Evolutionary conservation across 1,140 invertebrate species (phyloP).

Genomic region (Caenorhabditis latens): DNA sequence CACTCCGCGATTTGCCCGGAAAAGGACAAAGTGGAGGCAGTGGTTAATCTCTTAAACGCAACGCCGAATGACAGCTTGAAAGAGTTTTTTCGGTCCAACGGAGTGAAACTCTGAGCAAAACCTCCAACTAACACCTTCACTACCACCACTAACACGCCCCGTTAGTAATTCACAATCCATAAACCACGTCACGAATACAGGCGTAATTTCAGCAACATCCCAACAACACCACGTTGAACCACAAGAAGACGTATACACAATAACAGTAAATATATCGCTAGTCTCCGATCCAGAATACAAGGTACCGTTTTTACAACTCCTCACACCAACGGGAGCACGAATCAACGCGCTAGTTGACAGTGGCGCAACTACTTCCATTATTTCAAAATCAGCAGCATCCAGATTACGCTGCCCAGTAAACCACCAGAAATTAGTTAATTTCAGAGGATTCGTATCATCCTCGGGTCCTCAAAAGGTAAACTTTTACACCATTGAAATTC

Average conservation of each 20-base stretch:
- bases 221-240: neutral
- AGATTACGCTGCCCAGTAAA: neutral
- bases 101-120: too few relatives aligned
- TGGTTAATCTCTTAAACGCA: too few relatives aligned
- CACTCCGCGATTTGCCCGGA: too few relatives aligned
- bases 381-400: neutral
- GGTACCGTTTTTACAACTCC: neutral
- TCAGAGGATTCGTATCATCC: neutral
- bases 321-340: neutral
- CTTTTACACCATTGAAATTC: neutral
- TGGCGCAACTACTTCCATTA: neutral
- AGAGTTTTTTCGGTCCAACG: too few relatives aligned
- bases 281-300: conserved; percentile 1
- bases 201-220: too few relatives aligned
- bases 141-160: too few relatives aligned
- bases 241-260: neutral
- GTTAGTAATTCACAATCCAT: too few relatives aligned
- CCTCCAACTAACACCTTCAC: too few relatives aligned
- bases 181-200: too few relatives aligned
- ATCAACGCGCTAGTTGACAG: neutral
- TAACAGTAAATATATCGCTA: neutral
- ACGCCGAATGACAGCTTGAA: too few relatives aligned
- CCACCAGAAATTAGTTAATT: neutral
- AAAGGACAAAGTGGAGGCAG: too few relatives aligned
- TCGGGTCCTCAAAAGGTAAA: neutral